Conservation (phyloP, 1,140 invertebrate species). For the Helicoverpa armigera region DNA sequence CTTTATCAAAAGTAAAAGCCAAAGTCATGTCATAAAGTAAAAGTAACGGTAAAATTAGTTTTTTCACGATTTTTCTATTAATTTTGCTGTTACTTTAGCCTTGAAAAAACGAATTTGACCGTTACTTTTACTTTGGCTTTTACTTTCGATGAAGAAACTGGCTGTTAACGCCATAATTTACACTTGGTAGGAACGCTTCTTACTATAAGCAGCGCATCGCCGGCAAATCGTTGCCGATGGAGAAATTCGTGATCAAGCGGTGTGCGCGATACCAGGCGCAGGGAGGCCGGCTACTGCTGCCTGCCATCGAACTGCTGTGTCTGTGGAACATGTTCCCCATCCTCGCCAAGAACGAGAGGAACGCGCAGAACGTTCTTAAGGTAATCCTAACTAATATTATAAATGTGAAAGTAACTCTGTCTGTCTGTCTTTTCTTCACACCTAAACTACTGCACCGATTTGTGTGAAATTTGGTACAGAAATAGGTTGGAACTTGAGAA, state of each 20-base stretch:
- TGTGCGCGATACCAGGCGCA: slow-evolving; percentile 92
- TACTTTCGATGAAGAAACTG: neutral
- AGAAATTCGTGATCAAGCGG: slow-evolving; percentile 97
- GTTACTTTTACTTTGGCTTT: no score
- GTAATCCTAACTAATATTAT: slow-evolving; percentile 57
- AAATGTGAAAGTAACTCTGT: no score
- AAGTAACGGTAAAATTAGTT: no score
- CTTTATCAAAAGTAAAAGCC: no score
- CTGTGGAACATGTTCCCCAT: slow-evolving; percentile 98
- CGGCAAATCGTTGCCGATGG: slow-evolving; percentile 98
- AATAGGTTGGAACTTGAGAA: no score
- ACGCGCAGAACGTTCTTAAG: slow-evolving; percentile 91
- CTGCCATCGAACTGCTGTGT: slow-evolving; percentile 95
- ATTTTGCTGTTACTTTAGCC: no score
- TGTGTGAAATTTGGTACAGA: no score
- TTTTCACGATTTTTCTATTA: no score
- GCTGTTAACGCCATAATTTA: neutral
- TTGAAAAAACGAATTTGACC: no score
- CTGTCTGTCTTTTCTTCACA: no score
- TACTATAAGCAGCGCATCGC: slow-evolving; percentile 95
- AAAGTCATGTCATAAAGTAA: no score
- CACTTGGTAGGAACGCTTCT: slow-evolving; percentile 90
- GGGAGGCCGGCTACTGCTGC: slow-evolving; percentile 91
- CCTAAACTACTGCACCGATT: no score
- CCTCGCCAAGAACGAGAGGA: slow-evolving; percentile 90